Base-by-base conservation (phyloP, 2,113 vertebrate genomes). In the Trematocara stigmaticum region DNA sequence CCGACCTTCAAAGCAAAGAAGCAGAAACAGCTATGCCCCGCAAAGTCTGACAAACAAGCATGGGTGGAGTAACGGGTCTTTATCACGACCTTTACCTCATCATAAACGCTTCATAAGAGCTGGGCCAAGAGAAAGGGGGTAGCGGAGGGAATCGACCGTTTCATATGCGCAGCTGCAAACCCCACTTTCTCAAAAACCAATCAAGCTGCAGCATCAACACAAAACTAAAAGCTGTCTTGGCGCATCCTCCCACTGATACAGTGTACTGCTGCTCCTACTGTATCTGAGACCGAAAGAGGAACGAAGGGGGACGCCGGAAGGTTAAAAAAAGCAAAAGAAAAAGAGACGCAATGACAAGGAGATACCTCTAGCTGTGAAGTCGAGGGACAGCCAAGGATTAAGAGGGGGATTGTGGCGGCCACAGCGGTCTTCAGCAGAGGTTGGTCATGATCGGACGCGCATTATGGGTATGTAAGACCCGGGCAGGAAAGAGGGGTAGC, bases 381-480 rank as follows among this genome's bases (percentile, higher is more conserved):
- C 15, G 31, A 59, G 7, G 20, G 2, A 12, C 35, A 10, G 12
- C 7, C 7, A 18, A 42, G 2, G n/a, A 52, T 57, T 61, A 57
- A 11, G 5, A 10, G 15, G 15, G 8, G 7, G 3, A 23, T 61
- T 49, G 40, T 3, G 3, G 57, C 26, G 23, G 55, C 49, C 23
- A n/a, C 51, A 55, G 31, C 7, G 26, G 34, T 87, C 45, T 35
- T 29, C 56, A 7, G 79, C 61, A 61, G 61, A 86, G 79, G 35
- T 82, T 71, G 90, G 84, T 79, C 86, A 96, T 96, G 96, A 35
- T 95, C 59, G 91, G 89, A 81, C 90, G 93, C 56, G 91, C 89
- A 38, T 69, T 93, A 2, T 95, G 95, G 95, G 45, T 80, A 34
- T 95, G 92, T 81, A 96, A 94, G 40, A 64, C 89, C 34, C 89